These are phyloP conservation scores for Rhagoletis zephyria DNA, from an alignment of 1,140 invertebrate species.

Conservation along the genomic window DNA sequence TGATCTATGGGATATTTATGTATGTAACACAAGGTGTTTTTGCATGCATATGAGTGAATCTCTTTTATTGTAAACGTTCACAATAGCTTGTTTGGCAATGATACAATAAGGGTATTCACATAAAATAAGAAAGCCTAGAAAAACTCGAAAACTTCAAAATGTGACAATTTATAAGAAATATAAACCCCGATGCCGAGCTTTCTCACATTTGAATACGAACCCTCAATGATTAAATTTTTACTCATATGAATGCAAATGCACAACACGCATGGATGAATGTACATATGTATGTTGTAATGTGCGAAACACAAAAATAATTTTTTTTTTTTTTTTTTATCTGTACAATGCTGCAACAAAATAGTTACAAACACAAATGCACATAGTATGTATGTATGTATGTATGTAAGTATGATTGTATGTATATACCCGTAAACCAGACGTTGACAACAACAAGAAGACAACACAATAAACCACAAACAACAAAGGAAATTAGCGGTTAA, in stretches of 20 bases:
- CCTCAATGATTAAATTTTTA: no score
- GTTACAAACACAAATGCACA: not conserved
- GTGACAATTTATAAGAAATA: no score
- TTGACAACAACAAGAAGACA: constrained; percentile 36
- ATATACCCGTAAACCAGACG: not conserved
- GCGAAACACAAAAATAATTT: not conserved
- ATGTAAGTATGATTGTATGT: no score
- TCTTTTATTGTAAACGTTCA: no score
- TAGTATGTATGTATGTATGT: no score
- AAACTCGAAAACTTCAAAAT: no score
- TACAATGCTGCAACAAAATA: not conserved
- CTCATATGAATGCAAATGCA: not conserved
- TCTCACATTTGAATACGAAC: no score
- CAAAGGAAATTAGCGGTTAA: constrained; percentile 27
- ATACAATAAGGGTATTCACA: no score
- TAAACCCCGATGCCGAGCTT: no score
- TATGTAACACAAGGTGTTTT: not conserved
- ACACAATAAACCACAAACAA: constrained; percentile 53
- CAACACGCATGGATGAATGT: not conserved
- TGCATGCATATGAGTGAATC: not conserved
- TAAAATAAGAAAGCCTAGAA: no score
- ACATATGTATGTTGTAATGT: not conserved
- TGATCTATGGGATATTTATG: not conserved
- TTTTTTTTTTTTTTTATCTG: not conserved
- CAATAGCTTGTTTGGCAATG: no score